Base-by-base conservation (phyloP, 2,888 invertebrate species). In the Iselma pallidipennis region DNA sequence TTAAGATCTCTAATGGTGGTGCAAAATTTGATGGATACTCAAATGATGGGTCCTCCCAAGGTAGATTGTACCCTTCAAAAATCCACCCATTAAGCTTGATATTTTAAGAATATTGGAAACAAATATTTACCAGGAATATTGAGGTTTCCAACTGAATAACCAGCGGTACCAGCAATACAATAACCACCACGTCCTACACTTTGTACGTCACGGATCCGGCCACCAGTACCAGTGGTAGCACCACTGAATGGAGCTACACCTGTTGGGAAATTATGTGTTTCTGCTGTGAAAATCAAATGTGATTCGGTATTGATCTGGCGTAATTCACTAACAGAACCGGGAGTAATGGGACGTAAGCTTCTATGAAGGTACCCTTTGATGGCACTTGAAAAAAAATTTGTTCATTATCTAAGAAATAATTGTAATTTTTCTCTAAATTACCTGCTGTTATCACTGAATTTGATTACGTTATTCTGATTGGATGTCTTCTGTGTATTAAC, bases 231-330 rank as follows among this genome's bases (percentile, higher is more conserved):
- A 0, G 98, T 98, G 0, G 98, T 96, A 0, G 98, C 98, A 0
- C 98, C 98, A 82, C 96, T 96, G 71, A 98, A 98, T 0, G 98
- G 98, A 0, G 97, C 96, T 9, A 98, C 96, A 0, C 96, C 96
- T 0, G 96, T 97, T 0, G 96, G 96, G 86, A 98, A 98, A 80
- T 98, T 98, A 82, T 99, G 98, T 0, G 98, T 99, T 83, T 99
- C 98, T 0, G 98, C 98, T 0, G 98, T 98, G 78, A 98, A 98
- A 75, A 97, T 95, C 37, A 98, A 88, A 81, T 98, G 95, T 0
- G 93, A 91, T 14, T 89, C 85, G 0, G 87, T 83, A 10, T 82
- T 77, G 49, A 85, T 82, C 49, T 84, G 72, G 49, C 74, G 68
- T 55, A 90, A 84, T 57, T 85, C 79, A 56, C 90, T 85, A 1